Conservation (phyloP, 2,888 invertebrate genomes). For the Noctua janthina region DNA sequence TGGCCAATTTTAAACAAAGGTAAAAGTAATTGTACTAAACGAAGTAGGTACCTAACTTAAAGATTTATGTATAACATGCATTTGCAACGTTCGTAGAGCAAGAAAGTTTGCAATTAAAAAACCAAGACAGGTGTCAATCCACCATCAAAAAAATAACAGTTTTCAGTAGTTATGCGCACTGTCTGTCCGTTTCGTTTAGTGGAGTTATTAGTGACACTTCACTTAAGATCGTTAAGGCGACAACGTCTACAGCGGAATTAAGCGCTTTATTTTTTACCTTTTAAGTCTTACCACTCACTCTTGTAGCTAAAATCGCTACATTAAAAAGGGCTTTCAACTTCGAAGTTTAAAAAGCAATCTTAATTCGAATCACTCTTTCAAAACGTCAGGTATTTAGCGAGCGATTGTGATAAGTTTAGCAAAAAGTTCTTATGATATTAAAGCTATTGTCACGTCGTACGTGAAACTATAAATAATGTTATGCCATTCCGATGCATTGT, state of each 20-base stretch:
- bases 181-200: slow-evolving; percentile 49
- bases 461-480: slow-evolving; percentile 56
- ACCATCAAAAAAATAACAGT: slow-evolving; percentile 52
- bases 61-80: slow-evolving; percentile 7
- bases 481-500: slow-evolving; percentile 59
- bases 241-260: slow-evolving; percentile 45
- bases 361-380: slow-evolving; percentile 36
- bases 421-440: slow-evolving; percentile 46
- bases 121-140: slow-evolving; percentile 63
- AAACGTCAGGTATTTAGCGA: slow-evolving; percentile 36
- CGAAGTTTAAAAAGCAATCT: slow-evolving; percentile 37
- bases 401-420: slow-evolving; percentile 33
- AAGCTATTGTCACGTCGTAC: slow-evolving; percentile 53
- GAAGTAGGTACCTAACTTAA: neutral
- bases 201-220: slow-evolving; percentile 62
- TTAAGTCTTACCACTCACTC: slow-evolving; percentile 49
- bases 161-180: slow-evolving; percentile 58
- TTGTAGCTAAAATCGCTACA: slow-evolving; percentile 31
- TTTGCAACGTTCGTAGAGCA: slow-evolving; percentile 14
- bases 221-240: slow-evolving; percentile 65
- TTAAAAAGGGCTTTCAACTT: slow-evolving; percentile 46
- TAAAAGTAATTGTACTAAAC: slow-evolving; percentile 13
- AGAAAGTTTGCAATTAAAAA: slow-evolving; percentile 55
- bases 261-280: slow-evolving; percentile 36
- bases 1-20: neutral